These are phyloP conservation scores for Piprites chloris DNA, from an alignment of 2,113 vertebrate species.

Conservation along the genomic window DNA sequence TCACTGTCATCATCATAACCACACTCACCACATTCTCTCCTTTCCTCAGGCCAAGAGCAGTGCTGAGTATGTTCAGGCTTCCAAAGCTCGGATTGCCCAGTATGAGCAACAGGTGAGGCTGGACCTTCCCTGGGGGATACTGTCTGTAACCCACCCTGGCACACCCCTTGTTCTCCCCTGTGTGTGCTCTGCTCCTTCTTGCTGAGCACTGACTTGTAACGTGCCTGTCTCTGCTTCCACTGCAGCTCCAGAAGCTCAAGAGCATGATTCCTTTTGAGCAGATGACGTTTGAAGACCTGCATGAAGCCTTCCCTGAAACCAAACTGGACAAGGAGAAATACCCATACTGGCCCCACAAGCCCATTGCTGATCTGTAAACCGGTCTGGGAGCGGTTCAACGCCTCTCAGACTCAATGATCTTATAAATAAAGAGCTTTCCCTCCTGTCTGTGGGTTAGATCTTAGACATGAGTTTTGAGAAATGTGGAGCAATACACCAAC, in stretches of 20 bases:
- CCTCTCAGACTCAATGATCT: background rate
- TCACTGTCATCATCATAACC: background rate
- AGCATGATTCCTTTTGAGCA: slow-evolving; percentile 94
- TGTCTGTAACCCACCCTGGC: background rate
- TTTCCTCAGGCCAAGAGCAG: slow-evolving; percentile 76
- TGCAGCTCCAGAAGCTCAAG: slow-evolving; percentile 83
- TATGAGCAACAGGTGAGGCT: slow-evolving; percentile 82
- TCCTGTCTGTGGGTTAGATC: background rate
- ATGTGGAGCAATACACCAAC: rapidly evolving
- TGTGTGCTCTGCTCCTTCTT: background rate
- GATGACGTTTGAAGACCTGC: slow-evolving; percentile 89
- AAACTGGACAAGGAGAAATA: slow-evolving; percentile 87
- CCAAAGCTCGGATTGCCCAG: slow-evolving; percentile 78
- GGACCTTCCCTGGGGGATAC: background rate
- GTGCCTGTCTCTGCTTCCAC: background rate
- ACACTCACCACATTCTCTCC: background rate
- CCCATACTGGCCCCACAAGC: slow-evolving; percentile 90
- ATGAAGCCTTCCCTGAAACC: slow-evolving; percentile 86
- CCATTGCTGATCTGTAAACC: slow-evolving; percentile 83
- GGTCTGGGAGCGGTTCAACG: background rate
- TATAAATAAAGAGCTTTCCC: slow-evolving; percentile 55
- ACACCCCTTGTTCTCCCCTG: background rate
- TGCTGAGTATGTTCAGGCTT: slow-evolving; percentile 75
- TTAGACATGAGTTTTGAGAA: background rate
- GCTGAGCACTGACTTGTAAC: background rate